phyloP scores from a whole-genome alignment of 1,140 invertebrate genomes.

The Latrodectus geometricus region DNA sequence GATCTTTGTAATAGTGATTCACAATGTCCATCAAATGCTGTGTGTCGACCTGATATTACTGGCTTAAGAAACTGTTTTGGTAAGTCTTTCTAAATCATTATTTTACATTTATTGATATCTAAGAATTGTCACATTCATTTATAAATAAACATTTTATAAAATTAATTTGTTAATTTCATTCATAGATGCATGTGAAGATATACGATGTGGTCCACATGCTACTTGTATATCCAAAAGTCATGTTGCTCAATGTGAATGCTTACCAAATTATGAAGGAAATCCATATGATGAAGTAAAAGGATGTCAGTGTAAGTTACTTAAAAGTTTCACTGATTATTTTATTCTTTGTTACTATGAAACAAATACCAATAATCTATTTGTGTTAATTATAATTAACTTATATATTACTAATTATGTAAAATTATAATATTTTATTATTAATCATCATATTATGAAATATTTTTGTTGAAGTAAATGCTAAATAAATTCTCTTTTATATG shows the following conservation, averaged over 20 bases:
- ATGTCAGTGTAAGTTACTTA: slow-evolving; percentile 62
- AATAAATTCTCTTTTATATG: too few species aligned
- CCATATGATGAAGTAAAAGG: slow-evolving; percentile 68
- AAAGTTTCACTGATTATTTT: neutral
- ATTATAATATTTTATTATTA: too few species aligned
- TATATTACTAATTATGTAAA: too few species aligned
- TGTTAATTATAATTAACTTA: too few species aligned
- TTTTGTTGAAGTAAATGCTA: too few species aligned
- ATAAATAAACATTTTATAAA: neutral
- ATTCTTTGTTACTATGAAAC: too few species aligned
- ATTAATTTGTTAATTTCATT: slow-evolving; percentile 24
- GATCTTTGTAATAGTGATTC: slow-evolving; percentile 60
- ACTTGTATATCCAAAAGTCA: slow-evolving; percentile 85
- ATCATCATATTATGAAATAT: too few species aligned
- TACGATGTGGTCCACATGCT: slow-evolving; percentile 82
- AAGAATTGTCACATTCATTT: neutral
- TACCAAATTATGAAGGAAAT: slow-evolving; percentile 81
- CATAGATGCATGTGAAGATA: slow-evolving; percentile 64
- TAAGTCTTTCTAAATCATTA: slow-evolving; percentile 11
- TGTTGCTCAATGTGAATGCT: slow-evolving; percentile 85
- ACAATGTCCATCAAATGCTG: slow-evolving; percentile 62
- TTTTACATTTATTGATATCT: neutral
- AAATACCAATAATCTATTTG: too few species aligned
- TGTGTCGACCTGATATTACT: slow-evolving; percentile 71
- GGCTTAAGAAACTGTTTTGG: slow-evolving; percentile 71